These are phyloP conservation scores for Burhinus bistriatus DNA, from an alignment of 2,113 vertebrate genomes.

Conservation along the genomic window DNA sequence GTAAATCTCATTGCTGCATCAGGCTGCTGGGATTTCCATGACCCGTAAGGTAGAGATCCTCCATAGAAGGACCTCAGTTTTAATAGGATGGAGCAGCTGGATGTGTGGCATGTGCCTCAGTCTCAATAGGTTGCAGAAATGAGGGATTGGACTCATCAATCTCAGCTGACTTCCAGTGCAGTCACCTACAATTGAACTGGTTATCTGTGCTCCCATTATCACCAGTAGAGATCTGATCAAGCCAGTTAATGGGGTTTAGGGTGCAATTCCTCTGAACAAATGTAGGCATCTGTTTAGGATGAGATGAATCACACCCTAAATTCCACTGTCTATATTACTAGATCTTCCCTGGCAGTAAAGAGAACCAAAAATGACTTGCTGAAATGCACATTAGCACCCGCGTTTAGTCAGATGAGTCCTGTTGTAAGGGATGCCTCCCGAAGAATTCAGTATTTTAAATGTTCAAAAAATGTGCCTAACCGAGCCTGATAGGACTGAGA, in stretches of 20 bases:
- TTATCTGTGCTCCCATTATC: not conserved
- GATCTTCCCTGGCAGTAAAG: not conserved
- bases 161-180: not conserved
- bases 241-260: not conserved
- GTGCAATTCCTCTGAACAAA: not conserved
- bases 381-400: not conserved
- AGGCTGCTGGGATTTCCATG: not conserved
- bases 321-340: not conserved
- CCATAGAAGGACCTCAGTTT: not conserved
- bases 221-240: not conserved
- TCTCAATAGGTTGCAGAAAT: not conserved
- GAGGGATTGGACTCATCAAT: not conserved
- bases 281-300: not conserved
- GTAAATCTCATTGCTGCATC: not conserved
- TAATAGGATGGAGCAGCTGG: not conserved
- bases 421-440: not conserved
- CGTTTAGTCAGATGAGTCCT: not conserved
- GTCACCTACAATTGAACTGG: not conserved
- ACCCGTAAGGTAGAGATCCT: not conserved
- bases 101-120: not conserved
- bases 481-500: not conserved
- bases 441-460: not conserved
- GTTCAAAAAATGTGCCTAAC: not conserved
- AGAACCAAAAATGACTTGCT: not conserved
- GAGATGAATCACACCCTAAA: slow-evolving; percentile 8